Conservation (phyloP, 1,140 invertebrate genomes). For the Brachionus calyciflorus region DNA sequence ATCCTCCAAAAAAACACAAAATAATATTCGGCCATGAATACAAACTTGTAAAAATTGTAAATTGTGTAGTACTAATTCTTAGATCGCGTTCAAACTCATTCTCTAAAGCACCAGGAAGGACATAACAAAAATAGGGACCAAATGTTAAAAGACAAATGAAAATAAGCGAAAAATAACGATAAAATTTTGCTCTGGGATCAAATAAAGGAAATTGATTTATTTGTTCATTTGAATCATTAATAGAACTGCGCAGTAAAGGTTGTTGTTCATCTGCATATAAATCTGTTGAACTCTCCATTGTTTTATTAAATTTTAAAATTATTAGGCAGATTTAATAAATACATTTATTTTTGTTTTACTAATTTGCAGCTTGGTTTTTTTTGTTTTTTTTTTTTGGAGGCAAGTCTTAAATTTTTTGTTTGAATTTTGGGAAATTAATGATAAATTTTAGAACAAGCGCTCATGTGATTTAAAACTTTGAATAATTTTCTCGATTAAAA, state of each 20-base stretch:
- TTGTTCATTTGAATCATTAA: background rate
- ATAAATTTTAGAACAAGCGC: no score
- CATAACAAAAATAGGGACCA: conserved; percentile 47
- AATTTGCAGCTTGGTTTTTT: no score
- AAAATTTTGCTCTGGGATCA: conserved; percentile 21
- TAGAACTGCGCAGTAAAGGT: conserved; percentile 2
- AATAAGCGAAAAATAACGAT: conserved; percentile 9
- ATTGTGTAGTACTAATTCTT: conserved; percentile 6
- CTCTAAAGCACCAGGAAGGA: conserved; percentile 28
- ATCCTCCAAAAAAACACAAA: conserved; percentile 42
- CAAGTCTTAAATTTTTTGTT: no score
- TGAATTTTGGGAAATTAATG: no score
- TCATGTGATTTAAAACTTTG: no score
- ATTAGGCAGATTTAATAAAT: no score
- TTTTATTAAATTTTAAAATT: background rate
- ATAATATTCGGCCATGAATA: conserved; percentile 45
- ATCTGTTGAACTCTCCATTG: background rate
- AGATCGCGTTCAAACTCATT: conserved; percentile 32
- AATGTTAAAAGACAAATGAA: conserved; percentile 40
- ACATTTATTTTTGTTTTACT: no score
- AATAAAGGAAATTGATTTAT: background rate
- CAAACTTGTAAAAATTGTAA: conserved; percentile 27
- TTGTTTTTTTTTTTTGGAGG: no score
- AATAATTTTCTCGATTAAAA: no score
- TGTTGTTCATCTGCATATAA: background rate